Percentiles rank a stretch among this genome's conserved stretches.
Evolutionary conservation across 2,888 invertebrate species (phyloP).

Genomic region (Trichogramma evanescens): DNA sequence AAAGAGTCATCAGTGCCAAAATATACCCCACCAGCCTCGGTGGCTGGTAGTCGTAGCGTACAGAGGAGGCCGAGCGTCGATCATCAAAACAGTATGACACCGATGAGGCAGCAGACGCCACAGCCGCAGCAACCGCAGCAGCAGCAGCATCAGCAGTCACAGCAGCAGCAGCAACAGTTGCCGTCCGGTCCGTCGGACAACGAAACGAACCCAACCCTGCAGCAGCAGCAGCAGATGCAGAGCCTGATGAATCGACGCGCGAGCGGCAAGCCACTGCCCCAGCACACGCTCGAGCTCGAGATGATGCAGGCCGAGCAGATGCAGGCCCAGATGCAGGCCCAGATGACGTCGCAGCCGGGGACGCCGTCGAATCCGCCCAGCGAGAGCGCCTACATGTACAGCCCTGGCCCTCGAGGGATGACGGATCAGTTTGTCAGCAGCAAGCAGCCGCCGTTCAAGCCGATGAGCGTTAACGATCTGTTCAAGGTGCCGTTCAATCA

Average conservation of each 20-base stretch:
- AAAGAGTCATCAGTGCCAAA: conserved; percentile 49
- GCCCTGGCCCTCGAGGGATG: too few relatives aligned
- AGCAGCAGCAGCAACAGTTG: conserved; percentile 22
- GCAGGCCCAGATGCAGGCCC: too few relatives aligned
- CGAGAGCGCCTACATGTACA: too few relatives aligned
- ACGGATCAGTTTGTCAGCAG: too few relatives aligned
- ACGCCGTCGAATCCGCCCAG: conserved; percentile 3
- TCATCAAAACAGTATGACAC: conserved; percentile 25
- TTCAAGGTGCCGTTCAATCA: too few relatives aligned
- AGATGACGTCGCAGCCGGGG: too few relatives aligned
- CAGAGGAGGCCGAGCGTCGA: conserved; percentile 37
- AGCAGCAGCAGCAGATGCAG: conserved; percentile 30
- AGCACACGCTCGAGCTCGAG: conserved; percentile 23
- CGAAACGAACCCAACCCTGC: conserved; percentile 5
- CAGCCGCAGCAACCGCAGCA: conserved; percentile 18
- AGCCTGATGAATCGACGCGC: conserved; percentile 35
- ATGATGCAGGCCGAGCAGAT: too few relatives aligned
- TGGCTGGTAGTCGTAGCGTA: conserved; percentile 49
- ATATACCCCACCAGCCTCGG: conserved; percentile 58
- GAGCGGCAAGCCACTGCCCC: conserved; percentile 35
- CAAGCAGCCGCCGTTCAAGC: neutral
- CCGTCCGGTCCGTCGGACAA: conserved; percentile 25
- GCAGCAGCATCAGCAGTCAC: conserved; percentile 26
- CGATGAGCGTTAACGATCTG: neutral
- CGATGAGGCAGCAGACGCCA: conserved; percentile 27